Base-by-base conservation (phyloP, 2,113 vertebrate genomes). In the Sebastes fasciatus region DNA sequence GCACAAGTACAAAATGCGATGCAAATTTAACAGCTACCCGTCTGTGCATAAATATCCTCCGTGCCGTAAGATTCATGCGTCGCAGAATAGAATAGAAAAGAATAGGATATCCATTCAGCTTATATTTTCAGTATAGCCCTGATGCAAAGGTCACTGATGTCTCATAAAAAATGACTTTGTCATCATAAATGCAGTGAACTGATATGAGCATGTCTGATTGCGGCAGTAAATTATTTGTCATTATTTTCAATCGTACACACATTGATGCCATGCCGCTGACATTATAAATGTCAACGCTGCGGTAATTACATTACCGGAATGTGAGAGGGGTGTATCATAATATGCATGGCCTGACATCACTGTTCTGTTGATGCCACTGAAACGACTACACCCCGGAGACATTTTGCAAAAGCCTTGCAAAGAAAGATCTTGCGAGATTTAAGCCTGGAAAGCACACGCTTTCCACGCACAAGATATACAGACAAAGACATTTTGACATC, bases 141-240 rank as follows among this genome's bases (percentile, higher is more conserved):
- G 16, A 60, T 71, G 49, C 19, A 89, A 89, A 93, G 87, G 92
- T 87, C 89, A 87, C 17, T 1, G n/a, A 40, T 74, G 75, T 66
- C 61, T 14, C 70, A 23, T 68, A 45, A 10, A 26, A 72, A 67
- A 66, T 5, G 17, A 71, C 23, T 66, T 57, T 34, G 80, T 82
- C 68, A 21, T 75, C 77, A 14, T 88, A 83, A 88, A 86, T 14
- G 40, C 42, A 64, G 77, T 74, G 70, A 77, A 65, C 43, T 46
- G 79, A 76, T 78, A 43, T 12, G 21, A 76, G 19, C 48, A n/a
- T 58, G 19, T 74, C 62, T 80, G 65, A 87, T 48, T 74, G 49
- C 7, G 13, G 67, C 68, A 45, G n/a, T 74, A 42, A 49, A 49
- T 84, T 21, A 8, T 75, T 66, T 75, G 43, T 80, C 26, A 26